These are phyloP conservation scores for Mylabris sibirica DNA, from an alignment of 2,888 invertebrate species.

Conservation along the genomic window DNA sequence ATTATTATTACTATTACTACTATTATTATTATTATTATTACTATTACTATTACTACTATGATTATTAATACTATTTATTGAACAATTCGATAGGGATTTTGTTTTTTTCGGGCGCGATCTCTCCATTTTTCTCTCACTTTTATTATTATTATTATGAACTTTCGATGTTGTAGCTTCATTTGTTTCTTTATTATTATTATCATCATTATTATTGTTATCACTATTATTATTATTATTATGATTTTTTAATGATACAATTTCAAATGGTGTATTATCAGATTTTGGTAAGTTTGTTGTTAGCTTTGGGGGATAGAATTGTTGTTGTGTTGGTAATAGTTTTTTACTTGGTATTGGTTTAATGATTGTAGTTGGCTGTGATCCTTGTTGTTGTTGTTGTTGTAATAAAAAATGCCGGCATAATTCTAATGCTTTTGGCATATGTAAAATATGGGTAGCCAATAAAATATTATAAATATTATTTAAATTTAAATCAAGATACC, in stretches of 20 bases:
- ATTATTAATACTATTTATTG: slow-evolving; percentile 29
- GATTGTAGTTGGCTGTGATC: slow-evolving; percentile 52
- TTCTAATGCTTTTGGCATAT: slow-evolving; percentile 77
- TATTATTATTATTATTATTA: slow-evolving; percentile 24
- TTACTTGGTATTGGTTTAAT: slow-evolving; percentile 68
- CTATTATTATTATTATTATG: slow-evolving; percentile 14
- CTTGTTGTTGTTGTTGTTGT: slow-evolving; percentile 58
- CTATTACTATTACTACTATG: not conserved
- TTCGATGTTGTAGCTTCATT: slow-evolving; percentile 45
- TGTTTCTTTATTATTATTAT: slow-evolving; percentile 14
- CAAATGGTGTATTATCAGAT: slow-evolving; percentile 57
- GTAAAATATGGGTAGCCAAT: slow-evolving; percentile 74
- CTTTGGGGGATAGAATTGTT: slow-evolving; percentile 41
- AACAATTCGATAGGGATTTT: slow-evolving; percentile 15
- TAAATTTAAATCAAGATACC: slow-evolving; percentile 72
- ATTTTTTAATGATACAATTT: slow-evolving; percentile 37
- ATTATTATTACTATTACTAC: not conserved
- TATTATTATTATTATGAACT: slow-evolving; percentile 22
- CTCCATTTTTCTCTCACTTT: slow-evolving; percentile 29
- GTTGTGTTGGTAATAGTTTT: slow-evolving; percentile 52
- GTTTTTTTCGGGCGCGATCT: slow-evolving; percentile 34
- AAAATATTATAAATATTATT: slow-evolving; percentile 77
- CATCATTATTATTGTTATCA: slow-evolving; percentile 11
- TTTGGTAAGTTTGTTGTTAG: slow-evolving; percentile 47
- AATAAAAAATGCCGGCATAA: slow-evolving; percentile 72